Base-by-base conservation (phyloP, 2,888 invertebrate species). In the Hypercompe scribonia region DNA sequence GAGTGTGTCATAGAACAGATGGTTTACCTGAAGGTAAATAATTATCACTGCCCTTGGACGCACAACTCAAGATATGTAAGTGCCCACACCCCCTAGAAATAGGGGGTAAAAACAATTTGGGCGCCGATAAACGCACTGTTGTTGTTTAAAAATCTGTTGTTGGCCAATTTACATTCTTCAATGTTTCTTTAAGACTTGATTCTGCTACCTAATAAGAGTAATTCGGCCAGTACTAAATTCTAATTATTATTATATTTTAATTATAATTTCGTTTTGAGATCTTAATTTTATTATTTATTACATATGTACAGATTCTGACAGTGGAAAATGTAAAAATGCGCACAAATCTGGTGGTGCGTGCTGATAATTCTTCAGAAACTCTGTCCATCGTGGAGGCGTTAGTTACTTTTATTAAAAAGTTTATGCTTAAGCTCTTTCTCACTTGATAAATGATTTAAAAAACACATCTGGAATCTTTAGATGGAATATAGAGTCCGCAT, bases 361-460 rank as follows among this genome's bases (percentile, higher is more conserved):
- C 87, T 1, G 93, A 92, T 73, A 84, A 85, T 54, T 83, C 90
- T 0, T n/a, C 64, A 2, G 78, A 71, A 10, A 88, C 93, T 8
- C 79, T 76, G 36, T 91, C 91, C 3, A 77, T 94, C 1, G 92
- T 93, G 0, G 84, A 84, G 54, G 91, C 90, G 93, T 94, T 67
- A 86, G 91, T 88, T n/a, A 10, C 36, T 46, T 28, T 36, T 34
- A 10, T 18, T 18, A 28, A 58, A 8, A 18, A 34, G 21, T 58
- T 7, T 24, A 7, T 54, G 10, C 8, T 50, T 24, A 46, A 46
- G 3, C 21, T 46, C 7, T 46, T 21, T 21, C 21, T 21, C 46
- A 21, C 21, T 21, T 15, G n/a, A n/a, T n/a, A n/a, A n/a, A 46
- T 42, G 2, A 42, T 42, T 42, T 42, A 18, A 3, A 15, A 3